Conservation (phyloP, 2,888 invertebrate species). For the Stenotaenia linearis region DNA sequence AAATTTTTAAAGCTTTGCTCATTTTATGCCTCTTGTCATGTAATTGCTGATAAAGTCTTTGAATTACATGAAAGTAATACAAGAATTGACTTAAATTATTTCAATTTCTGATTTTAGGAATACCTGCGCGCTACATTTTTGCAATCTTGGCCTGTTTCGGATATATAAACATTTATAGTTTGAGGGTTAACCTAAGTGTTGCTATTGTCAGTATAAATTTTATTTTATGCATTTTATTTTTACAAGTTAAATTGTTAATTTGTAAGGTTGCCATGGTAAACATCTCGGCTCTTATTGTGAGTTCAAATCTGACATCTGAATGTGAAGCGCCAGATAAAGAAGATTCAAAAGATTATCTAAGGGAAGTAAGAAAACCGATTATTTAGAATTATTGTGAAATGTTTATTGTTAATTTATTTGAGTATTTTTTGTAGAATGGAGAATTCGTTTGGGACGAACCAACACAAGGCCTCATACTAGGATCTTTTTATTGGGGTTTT, state of each 20-base stretch:
- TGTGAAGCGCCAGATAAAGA: background rate
- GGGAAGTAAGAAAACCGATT: background rate
- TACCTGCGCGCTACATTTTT: constrained; percentile 64
- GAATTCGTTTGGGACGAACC: constrained; percentile 69
- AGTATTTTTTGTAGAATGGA: constrained; percentile 63
- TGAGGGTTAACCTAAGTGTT: constrained; percentile 75
- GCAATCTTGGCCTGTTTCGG: constrained; percentile 68
- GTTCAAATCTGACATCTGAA: background rate
- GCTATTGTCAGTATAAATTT: constrained; percentile 70
- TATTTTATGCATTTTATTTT: too few species aligned
- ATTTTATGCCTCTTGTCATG: too few species aligned
- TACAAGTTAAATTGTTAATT: background rate
- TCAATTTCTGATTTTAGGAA: too few species aligned
- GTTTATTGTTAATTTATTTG: too few species aligned
- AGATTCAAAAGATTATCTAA: background rate
- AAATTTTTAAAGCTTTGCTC: too few species aligned
- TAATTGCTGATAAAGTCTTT: too few species aligned
- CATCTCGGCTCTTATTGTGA: too few species aligned
- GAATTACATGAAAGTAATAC: too few species aligned
- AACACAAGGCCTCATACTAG: constrained; percentile 68
- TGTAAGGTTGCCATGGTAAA: too few species aligned
- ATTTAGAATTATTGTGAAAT: too few species aligned
- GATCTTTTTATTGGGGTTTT: constrained; percentile 84
- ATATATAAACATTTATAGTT: constrained; percentile 71
- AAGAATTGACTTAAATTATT: too few species aligned